A percentile compares a stretch with the other conserved stretches of the same genome.
These are phyloP conservation scores for Characodon lateralis DNA, from an alignment of 2,797 vertebrate species.

Conservation along the genomic window DNA sequence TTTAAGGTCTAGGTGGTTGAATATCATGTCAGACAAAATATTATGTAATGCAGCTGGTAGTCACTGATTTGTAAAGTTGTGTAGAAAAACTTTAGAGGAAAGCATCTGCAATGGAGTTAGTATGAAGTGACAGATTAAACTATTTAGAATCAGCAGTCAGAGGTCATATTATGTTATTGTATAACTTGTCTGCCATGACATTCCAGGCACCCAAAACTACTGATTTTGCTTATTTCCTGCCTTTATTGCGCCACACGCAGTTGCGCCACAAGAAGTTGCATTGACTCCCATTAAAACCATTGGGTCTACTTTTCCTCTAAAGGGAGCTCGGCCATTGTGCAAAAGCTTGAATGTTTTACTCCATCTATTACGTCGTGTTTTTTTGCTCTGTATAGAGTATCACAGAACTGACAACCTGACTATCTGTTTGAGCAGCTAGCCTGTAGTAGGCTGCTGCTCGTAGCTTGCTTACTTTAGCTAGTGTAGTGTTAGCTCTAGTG, in stretches of 20 bases:
- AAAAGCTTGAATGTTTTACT: neutral
- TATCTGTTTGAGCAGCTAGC: neutral
- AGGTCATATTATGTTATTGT: neutral
- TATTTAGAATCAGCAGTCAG: neutral
- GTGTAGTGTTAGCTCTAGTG: too few relatives aligned
- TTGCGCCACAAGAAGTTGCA: too few relatives aligned
- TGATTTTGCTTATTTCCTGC: neutral
- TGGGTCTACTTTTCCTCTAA: neutral
- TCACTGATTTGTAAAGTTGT: neutral
- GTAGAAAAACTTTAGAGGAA: too few relatives aligned
- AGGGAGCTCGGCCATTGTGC: neutral
- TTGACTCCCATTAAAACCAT: neutral
- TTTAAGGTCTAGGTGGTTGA: neutral
- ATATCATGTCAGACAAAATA: neutral
- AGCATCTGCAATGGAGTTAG: neutral
- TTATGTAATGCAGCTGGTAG: neutral
- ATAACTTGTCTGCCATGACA: neutral
- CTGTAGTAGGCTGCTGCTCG: neutral
- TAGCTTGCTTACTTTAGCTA: too few relatives aligned
- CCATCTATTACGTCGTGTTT: neutral
- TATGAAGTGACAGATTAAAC: neutral
- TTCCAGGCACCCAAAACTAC: neutral
- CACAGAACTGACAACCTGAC: neutral
- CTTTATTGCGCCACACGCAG: neutral
- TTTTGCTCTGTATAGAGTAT: neutral